These are phyloP conservation scores for Tolypeutes matacus DNA, from an alignment of 2,797 vertebrate genomes.

Conservation along the genomic window DNA sequence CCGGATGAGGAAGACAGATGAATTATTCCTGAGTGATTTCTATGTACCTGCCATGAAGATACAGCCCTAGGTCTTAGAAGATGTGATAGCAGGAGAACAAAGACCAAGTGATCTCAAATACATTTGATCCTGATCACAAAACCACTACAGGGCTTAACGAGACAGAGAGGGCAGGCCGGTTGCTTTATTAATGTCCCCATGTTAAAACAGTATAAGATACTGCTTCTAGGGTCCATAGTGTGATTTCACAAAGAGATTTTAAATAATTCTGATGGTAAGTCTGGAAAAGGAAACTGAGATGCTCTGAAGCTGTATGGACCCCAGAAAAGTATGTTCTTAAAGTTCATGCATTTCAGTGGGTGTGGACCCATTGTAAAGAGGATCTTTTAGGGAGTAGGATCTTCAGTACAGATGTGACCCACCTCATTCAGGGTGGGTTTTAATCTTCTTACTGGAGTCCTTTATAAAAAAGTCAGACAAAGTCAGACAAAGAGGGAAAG, in stretches of 20 bases:
- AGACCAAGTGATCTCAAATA: slow-evolving; percentile 5
- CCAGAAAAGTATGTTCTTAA: no score
- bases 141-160: background rate
- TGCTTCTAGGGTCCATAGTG: background rate
- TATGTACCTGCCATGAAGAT: background rate
- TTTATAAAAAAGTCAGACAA: no score
- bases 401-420: no score
- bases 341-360: no score
- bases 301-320: no score
- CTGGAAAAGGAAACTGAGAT: background rate
- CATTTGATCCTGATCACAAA: slow-evolving; percentile 1
- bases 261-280: background rate
- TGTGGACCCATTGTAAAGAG: no score
- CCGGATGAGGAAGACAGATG: background rate
- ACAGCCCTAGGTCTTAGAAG: background rate
- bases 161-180: background rate
- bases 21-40: background rate
- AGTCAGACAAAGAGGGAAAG: no score
- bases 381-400: no score
- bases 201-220: background rate
- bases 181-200: background rate
- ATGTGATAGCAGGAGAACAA: background rate
- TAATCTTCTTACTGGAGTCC: no score
- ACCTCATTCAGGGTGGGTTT: no score
- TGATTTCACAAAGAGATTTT: background rate